Percentiles rank a stretch among this genome's conserved stretches.
phyloP scores from a whole-genome alignment of 2,797 vertebrate species.

The Echiichthys vipera region DNA sequence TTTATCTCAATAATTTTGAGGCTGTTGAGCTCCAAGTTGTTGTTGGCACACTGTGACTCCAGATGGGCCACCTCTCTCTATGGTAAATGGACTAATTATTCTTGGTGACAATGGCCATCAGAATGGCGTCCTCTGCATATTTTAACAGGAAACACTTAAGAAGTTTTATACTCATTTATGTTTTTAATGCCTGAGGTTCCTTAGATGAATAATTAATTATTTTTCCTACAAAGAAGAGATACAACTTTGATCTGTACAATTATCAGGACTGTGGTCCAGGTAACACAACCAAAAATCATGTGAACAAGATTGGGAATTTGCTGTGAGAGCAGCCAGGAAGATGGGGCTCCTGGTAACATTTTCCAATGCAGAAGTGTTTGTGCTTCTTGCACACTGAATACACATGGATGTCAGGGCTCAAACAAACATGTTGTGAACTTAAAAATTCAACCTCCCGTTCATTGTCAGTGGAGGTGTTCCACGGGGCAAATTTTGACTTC shows the following conservation, averaged over 20 bases:
- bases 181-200: constrained; percentile 11
- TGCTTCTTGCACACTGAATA: constrained; percentile 20
- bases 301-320: constrained; percentile 22
- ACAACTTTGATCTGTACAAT: neutral
- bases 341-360: constrained; percentile 21
- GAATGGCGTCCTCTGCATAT: constrained; percentile 60
- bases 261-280: constrained; percentile 14
- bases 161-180: constrained; percentile 18
- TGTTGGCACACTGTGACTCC: constrained; percentile 60
- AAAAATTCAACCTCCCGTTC: constrained; percentile 36
- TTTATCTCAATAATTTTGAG: constrained; percentile 67
- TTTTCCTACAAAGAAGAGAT: constrained; percentile 5
- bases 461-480: constrained; percentile 37
- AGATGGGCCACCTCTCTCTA: constrained; percentile 67
- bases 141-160: constrained; percentile 40
- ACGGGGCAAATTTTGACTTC: constrained; percentile 58
- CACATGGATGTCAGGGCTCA: constrained; percentile 49
- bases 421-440: constrained; percentile 47
- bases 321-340: constrained; percentile 36
- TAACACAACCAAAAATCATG: constrained; percentile 18
- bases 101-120: constrained; percentile 53
- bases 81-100: constrained; percentile 64
- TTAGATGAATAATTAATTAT: constrained; percentile 9
- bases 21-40: constrained; percentile 62
- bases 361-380: constrained; percentile 23